A percentile compares a stretch with the other conserved stretches of the same genome.
These are phyloP conservation scores for Diplolepis rosae DNA, from an alignment of 2,888 invertebrate genomes.

Conservation along the genomic window DNA sequence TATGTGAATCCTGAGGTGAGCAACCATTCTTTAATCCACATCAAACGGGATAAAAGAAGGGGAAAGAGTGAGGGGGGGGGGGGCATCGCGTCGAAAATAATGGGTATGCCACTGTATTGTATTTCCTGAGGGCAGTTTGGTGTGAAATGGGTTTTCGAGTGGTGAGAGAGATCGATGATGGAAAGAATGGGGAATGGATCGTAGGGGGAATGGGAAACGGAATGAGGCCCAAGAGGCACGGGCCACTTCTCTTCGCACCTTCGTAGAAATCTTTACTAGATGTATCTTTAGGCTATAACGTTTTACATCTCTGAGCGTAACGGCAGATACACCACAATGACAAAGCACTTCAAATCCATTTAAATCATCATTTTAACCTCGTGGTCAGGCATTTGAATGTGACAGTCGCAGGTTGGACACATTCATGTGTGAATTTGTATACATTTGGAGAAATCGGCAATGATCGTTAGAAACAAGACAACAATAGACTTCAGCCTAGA, in stretches of 20 bases:
- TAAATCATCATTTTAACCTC: constrained; percentile 66
- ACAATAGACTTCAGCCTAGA: constrained; percentile 18
- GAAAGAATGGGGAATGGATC: neutral
- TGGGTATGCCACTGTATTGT: constrained; percentile 47
- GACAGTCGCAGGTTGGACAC: constrained; percentile 7
- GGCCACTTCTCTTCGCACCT: constrained; percentile 67
- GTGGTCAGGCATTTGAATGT: neutral
- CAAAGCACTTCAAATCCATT: constrained; percentile 63
- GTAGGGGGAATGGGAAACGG: neutral
- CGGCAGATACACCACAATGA: constrained; percentile 26
- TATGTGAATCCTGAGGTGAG: constrained; percentile 46
- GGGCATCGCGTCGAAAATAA: constrained; percentile 50
- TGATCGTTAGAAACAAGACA: constrained; percentile 5
- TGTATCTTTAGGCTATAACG: too few species aligned
- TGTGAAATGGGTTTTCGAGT: constrained; percentile 47
- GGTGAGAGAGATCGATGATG: constrained; percentile 31
- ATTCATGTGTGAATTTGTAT: neutral
- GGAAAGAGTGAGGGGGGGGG: constrained; percentile 14
- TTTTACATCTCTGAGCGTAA: constrained; percentile 6
- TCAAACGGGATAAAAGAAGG: constrained; percentile 25
- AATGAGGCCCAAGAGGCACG: constrained; percentile 57
- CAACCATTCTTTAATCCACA: constrained; percentile 35
- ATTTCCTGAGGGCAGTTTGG: constrained; percentile 40
- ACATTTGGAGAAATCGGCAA: neutral
- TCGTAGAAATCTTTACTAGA: constrained; percentile 54